phyloP scores from a whole-genome alignment of 2,888 invertebrate genomes.

The Ptilodon capucinus region DNA sequence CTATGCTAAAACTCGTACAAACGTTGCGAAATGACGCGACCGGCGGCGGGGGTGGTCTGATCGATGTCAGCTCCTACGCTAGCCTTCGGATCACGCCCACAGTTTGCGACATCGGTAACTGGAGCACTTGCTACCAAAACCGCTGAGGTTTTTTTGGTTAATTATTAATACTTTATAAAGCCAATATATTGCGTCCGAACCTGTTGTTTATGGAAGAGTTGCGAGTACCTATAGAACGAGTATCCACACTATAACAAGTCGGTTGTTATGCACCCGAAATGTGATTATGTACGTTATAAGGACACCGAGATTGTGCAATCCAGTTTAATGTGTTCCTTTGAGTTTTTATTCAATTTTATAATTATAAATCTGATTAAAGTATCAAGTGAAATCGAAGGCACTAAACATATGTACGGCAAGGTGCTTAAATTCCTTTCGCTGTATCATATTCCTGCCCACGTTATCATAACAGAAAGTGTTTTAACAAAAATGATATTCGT shows the following conservation, averaged over 20 bases:
- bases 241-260: conserved; percentile 28
- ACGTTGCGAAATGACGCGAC: conserved; percentile 52
- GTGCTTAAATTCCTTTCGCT: conserved; percentile 43
- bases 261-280: conserved; percentile 18
- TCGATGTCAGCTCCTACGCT: conserved; percentile 70
- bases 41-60: conserved; percentile 63
- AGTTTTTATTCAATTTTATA: not conserved
- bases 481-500: conserved; percentile 60
- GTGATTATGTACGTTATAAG: conserved; percentile 3
- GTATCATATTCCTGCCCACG: conserved; percentile 44
- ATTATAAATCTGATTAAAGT: not conserved
- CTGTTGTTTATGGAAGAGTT: conserved; percentile 40
- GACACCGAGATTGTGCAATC: conserved; percentile 1
- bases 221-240: conserved; percentile 25
- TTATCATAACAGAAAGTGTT: conserved; percentile 44
- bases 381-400: conserved; percentile 22
- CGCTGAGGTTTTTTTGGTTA: conserved; percentile 56
- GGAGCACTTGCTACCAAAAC: conserved; percentile 68
- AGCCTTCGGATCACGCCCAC: conserved; percentile 66
- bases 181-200: conserved; percentile 43
- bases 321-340: not conserved
- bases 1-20: conserved; percentile 55
- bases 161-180: conserved; percentile 57
- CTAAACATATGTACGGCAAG: conserved; percentile 23
- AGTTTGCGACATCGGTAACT: conserved; percentile 71